phyloP scores from a whole-genome alignment of 1,140 invertebrate genomes.

The Mesaphorura yosii region DNA sequence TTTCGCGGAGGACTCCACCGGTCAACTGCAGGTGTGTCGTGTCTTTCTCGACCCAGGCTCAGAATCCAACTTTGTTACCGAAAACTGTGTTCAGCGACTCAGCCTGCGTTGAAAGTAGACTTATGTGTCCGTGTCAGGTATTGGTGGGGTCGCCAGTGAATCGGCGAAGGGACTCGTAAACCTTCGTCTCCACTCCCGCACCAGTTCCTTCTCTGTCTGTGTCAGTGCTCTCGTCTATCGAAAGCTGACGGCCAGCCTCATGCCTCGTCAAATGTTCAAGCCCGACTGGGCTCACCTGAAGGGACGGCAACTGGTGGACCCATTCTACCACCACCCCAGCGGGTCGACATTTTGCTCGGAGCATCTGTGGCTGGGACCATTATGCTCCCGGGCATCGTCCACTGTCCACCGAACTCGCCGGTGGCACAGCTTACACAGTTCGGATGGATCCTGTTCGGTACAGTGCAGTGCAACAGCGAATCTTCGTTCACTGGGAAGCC shows the following conservation, averaged over 20 bases:
- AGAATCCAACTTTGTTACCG: constrained; percentile 5
- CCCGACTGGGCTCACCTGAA: background rate
- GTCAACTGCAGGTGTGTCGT: background rate
- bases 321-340: background rate
- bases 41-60: constrained; percentile 11
- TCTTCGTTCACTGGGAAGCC: background rate
- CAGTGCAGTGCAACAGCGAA: background rate
- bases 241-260: background rate
- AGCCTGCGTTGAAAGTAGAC: background rate
- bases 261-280: background rate
- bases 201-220: background rate
- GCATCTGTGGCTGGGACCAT: background rate
- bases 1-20: background rate
- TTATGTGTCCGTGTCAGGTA: background rate
- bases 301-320: constrained; percentile 1
- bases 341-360: constrained; percentile 11
- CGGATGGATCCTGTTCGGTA: constrained; percentile 8
- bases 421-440: background rate
- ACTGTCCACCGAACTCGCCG: background rate
- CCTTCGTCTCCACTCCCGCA: background rate
- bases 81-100: background rate
- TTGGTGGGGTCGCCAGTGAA: background rate
- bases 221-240: background rate
- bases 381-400: background rate
- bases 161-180: background rate